Percentiles rank a stretch among this genome's conserved stretches.
These are phyloP conservation scores for Heliconius sara DNA, from an alignment of 2,888 invertebrate genomes.

Conservation along the genomic window DNA sequence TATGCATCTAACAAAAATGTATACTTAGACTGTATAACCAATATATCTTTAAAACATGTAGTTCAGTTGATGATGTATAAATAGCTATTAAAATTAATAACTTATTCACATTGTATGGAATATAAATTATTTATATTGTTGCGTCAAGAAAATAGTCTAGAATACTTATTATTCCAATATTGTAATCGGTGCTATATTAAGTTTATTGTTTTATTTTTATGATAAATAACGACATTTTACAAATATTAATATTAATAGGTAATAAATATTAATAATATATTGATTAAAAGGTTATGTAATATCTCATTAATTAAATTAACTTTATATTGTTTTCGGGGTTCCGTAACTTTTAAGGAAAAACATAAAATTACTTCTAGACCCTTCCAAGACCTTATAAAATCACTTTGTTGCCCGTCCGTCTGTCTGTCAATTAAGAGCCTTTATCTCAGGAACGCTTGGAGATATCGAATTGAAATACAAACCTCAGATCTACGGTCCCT, in stretches of 20 bases:
- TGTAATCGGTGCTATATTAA: constrained; percentile 26
- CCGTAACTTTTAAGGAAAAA: too few relatives aligned
- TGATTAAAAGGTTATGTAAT: background rate
- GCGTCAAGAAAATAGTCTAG: constrained; percentile 31
- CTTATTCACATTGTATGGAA: background rate
- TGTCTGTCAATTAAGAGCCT: too few relatives aligned
- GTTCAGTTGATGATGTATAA: background rate
- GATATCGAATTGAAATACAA: too few relatives aligned
- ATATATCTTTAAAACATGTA: background rate
- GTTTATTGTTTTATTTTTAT: background rate
- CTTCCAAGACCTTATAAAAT: too few relatives aligned
- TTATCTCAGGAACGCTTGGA: too few relatives aligned
- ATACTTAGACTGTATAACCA: background rate
- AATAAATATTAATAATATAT: background rate
- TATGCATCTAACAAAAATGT: background rate
- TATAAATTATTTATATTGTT: constrained; percentile 15
- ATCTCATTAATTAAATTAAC: background rate
- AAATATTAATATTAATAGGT: background rate
- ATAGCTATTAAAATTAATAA: constrained; percentile 3
- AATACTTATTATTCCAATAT: constrained; percentile 23
- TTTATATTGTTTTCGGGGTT: too few relatives aligned
- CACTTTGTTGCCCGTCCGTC: too few relatives aligned
- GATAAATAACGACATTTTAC: background rate
- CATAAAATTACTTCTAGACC: too few relatives aligned
- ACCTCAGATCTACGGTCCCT: too few relatives aligned